Evolutionary conservation across 2,888 invertebrate species (phyloP), one percentile per base, ranked within the genome.

Genomic region (Leptopilina myrica): DNA sequence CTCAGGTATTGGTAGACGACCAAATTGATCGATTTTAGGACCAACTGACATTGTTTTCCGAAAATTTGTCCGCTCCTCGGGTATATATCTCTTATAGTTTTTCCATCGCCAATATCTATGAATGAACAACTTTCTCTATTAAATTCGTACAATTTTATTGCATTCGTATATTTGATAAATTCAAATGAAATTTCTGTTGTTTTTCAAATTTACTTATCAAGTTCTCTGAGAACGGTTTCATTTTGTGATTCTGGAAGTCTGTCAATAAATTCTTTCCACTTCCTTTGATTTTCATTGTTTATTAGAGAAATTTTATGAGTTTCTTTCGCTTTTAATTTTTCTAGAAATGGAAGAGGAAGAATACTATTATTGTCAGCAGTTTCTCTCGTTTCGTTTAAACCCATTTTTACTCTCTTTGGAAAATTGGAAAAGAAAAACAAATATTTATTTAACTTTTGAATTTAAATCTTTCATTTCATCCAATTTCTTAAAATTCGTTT

Each of bases 51-150:
- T 83, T 11, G 62, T 80, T 79, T 84, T 83, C 66, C 79, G 65
- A 67, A 81, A 80, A 78, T 80, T 62, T 11, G 73, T 80, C n/a
- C 64, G 20, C 67, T 82, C 81, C 56, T 83, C 76, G 2, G 80
- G 78, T n/a, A 67, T 15, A 15, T 85, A 85, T 75, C 79, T 81
- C 62, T 80, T 78, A 53, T 80, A 84, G 56, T 77, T 79, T 78
- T 83, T 83, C 83, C 83, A 85, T 12, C 80, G 80, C 83, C 83
- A 85, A 79, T 62, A 83, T 77, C 85, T 85, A 33, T 46, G 75
- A 9, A 20, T 62, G 20, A 20, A 1, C 7, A 12, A 69, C 49
- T 26, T 59, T 26, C 1, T 78, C n/a, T 33, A 15, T 43, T 65
- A 26, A 78, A 49, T 8, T 56, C 6, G 14, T 8, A 7, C 14